These are phyloP conservation scores for Drosophila borealis DNA, from an alignment of 2,888 invertebrate genomes.

Conservation along the genomic window DNA sequence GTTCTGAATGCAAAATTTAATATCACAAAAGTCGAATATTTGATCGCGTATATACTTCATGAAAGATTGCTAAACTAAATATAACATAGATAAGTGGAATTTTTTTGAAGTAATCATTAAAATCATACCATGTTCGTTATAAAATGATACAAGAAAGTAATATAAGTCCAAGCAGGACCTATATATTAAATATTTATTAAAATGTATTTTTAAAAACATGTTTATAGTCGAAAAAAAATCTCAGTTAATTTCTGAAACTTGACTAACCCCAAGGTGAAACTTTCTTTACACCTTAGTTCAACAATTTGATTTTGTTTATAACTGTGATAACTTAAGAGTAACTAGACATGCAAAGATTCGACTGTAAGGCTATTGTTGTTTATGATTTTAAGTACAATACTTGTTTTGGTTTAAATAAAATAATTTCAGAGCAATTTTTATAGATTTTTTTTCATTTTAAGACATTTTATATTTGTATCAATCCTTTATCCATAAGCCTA, in stretches of 20 bases:
- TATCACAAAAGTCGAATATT: slow-evolving; percentile 39
- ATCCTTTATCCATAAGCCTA: slow-evolving; percentile 38
- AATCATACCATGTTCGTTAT: slow-evolving; percentile 6
- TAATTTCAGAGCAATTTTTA: slow-evolving; percentile 72
- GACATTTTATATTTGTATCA: slow-evolving; percentile 29
- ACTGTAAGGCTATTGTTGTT: slow-evolving; percentile 42
- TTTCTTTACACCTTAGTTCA: neutral
- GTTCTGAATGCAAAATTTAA: slow-evolving; percentile 83
- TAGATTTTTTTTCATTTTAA: slow-evolving; percentile 24
- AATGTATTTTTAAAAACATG: slow-evolving; percentile 12
- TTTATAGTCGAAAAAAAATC: neutral
- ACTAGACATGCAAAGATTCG: slow-evolving; percentile 20
- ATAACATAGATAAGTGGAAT: slow-evolving; percentile 15
- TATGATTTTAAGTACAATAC: slow-evolving; percentile 61
- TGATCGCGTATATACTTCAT: slow-evolving; percentile 17
- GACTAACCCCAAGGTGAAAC: neutral
- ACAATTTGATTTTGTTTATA: slow-evolving; percentile 28
- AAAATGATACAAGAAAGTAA: neutral
- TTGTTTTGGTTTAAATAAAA: slow-evolving; percentile 45
- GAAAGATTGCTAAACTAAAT: slow-evolving; percentile 1
- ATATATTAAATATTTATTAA: slow-evolving; percentile 4
- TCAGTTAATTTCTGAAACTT: neutral
- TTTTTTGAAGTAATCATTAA: slow-evolving; percentile 1
- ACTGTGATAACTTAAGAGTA: slow-evolving; percentile 36
- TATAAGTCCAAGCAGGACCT: neutral